phyloP scores from a whole-genome alignment of 2,888 invertebrate genomes.

The Amphimallon solstitiale region DNA sequence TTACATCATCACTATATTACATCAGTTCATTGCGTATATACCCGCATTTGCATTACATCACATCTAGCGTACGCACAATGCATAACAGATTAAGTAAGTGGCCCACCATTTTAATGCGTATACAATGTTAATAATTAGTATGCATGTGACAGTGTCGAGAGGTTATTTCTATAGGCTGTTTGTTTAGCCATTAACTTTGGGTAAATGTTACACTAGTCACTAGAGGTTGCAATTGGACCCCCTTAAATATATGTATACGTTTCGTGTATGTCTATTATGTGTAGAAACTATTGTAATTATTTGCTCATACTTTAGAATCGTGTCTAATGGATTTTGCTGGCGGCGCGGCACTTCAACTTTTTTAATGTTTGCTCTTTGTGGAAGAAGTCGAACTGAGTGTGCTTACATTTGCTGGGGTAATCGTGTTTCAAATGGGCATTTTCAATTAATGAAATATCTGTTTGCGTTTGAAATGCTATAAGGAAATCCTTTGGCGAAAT shows the following conservation, averaged over 20 bases:
- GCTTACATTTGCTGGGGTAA: slow-evolving; percentile 4
- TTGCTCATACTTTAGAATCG: slow-evolving; percentile 35
- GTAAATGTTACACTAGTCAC: slow-evolving; percentile 56
- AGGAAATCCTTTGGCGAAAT: slow-evolving; percentile 5
- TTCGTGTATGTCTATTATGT: slow-evolving; percentile 22
- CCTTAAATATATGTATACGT: slow-evolving; percentile 28
- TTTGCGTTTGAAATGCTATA: slow-evolving; percentile 9
- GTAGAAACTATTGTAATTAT: slow-evolving; percentile 39
- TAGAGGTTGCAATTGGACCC: slow-evolving; percentile 38
- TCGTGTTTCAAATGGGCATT: slow-evolving; percentile 7
- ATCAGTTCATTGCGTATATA: slow-evolving; percentile 6
- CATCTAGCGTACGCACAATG: slow-evolving; percentile 2
- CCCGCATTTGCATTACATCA: slow-evolving; percentile 23
- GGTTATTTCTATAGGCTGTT: slow-evolving; percentile 47
- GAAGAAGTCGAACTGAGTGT: slow-evolving; percentile 21
- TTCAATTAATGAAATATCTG: slow-evolving; percentile 23
- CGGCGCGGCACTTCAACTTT: slow-evolving; percentile 31
- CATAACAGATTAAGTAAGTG: slow-evolving; percentile 13
- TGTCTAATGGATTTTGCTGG: slow-evolving; percentile 40
- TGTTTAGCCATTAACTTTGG: slow-evolving; percentile 57
- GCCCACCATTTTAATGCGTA: not conserved
- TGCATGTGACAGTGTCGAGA: slow-evolving; percentile 24
- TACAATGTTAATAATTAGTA: slow-evolving; percentile 32
- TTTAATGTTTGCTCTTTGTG: slow-evolving; percentile 32
- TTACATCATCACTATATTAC: not conserved